phyloP scores from a whole-genome alignment of 2,797 vertebrate genomes.

The Micromesistius poutassou region DNA sequence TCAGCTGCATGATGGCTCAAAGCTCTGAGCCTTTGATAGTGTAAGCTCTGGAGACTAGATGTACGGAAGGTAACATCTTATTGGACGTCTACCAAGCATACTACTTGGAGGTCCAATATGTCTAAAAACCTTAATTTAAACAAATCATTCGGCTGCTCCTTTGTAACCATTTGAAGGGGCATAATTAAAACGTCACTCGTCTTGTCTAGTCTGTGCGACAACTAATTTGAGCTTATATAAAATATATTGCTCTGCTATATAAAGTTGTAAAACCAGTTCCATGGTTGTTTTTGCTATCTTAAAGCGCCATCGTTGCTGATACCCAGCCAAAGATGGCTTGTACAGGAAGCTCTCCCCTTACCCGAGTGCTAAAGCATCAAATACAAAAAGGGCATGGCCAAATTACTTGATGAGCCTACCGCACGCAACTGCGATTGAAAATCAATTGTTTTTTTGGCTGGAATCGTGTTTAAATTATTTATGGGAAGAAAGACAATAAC shows the following conservation, averaged over 20 bases:
- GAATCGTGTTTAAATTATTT: not conserved
- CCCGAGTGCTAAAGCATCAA: not conserved
- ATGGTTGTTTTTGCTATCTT: not conserved
- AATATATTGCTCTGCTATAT: not conserved
- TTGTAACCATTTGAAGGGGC: not conserved
- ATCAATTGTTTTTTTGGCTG: not conserved
- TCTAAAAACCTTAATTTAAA: not conserved
- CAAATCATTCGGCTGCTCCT: too few relatives aligned
- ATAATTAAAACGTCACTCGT: too few relatives aligned
- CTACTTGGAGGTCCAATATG: not conserved
- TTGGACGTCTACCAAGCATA: constrained; percentile 8
- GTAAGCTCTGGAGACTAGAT: constrained; percentile 55
- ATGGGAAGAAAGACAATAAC: not conserved
- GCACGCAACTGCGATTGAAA: not conserved
- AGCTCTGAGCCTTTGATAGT: constrained; percentile 55
- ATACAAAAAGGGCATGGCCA: not conserved
- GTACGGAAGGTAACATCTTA: constrained; percentile 33
- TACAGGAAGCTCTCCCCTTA: not conserved
- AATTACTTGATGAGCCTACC: not conserved
- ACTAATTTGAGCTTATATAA: not conserved
- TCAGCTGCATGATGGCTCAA: constrained; percentile 57
- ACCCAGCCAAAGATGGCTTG: not conserved
- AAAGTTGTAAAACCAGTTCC: not conserved
- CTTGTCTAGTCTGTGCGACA: not conserved
- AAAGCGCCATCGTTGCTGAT: not conserved